These are phyloP conservation scores for Idaea dimidiata DNA, from an alignment of 2,888 invertebrate species.

Conservation along the genomic window DNA sequence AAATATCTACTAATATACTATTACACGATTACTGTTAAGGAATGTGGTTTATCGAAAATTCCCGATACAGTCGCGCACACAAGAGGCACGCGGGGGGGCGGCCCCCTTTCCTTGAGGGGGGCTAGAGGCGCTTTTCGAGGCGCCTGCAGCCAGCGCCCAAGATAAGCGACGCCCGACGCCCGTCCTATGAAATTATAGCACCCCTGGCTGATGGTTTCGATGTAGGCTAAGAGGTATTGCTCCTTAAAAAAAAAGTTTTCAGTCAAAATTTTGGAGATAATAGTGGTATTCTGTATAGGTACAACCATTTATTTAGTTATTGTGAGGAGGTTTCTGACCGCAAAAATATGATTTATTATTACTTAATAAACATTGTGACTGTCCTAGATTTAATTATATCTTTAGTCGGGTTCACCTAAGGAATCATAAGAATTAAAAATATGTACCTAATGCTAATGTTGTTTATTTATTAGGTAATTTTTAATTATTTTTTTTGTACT, in stretches of 20 bases:
- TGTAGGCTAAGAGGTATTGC: conserved; percentile 22
- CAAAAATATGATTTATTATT: no score
- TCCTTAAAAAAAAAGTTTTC: not conserved
- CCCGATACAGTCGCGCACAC: conserved; percentile 48
- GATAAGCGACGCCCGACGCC: conserved; percentile 77
- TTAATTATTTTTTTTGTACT: no score
- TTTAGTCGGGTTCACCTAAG: no score
- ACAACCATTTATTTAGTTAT: no score
- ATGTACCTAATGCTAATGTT: no score
- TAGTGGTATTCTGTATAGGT: no score
- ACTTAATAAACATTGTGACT: no score
- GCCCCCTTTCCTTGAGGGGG: conserved; percentile 27
- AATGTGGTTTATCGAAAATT: conserved; percentile 54
- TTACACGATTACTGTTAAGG: conserved; percentile 25
- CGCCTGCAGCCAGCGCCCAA: conserved; percentile 74
- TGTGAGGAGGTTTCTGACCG: no score
- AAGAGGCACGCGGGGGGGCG: conserved; percentile 39
- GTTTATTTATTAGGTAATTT: no score
- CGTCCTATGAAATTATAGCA: conserved; percentile 77
- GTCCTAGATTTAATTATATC: no score
- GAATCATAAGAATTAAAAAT: no score
- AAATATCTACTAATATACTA: conserved; percentile 18
- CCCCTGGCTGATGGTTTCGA: conserved; percentile 46
- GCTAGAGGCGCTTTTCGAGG: conserved; percentile 64
- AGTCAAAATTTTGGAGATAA: not conserved